Conservation (phyloP, 2,888 invertebrate species). For the Caenorhabditis sp. region DNA sequence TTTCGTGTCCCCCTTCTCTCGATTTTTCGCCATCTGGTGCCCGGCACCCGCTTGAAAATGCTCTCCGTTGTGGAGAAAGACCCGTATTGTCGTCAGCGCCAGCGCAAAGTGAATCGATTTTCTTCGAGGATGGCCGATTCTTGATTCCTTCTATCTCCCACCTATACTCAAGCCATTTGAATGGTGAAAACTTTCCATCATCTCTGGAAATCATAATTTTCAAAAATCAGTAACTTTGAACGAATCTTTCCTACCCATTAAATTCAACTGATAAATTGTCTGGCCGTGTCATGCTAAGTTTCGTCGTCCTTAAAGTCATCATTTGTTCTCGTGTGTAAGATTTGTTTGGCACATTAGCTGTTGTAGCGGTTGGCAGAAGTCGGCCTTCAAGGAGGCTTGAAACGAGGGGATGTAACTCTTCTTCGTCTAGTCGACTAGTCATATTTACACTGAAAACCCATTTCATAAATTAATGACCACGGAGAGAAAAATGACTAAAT, state of each 20-base stretch:
- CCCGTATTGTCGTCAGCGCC: conserved; percentile 54
- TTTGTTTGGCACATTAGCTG: conserved; percentile 13
- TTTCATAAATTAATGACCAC: too few species aligned
- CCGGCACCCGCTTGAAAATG: conserved; percentile 63
- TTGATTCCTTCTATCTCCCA: conserved; percentile 65
- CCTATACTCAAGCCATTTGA: conserved; percentile 62
- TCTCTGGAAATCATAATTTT: conserved; percentile 49
- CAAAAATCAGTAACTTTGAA: too few species aligned
- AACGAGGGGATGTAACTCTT: conserved; percentile 44
- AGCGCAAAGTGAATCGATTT: conserved; percentile 45
- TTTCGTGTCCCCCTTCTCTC: conserved; percentile 34
- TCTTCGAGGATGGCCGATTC: conserved; percentile 49
- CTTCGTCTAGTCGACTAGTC: conserved; percentile 50
- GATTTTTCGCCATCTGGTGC: conserved; percentile 56
- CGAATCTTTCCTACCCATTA: conserved; percentile 53
- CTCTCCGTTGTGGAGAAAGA: conserved; percentile 66
- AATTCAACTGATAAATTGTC: conserved; percentile 57
- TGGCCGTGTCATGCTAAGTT: conserved; percentile 53
- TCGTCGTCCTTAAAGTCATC: conserved; percentile 48
- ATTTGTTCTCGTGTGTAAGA: conserved; percentile 54
- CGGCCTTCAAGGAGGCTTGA: conserved; percentile 42
- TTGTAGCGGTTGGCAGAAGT: conserved; percentile 19
- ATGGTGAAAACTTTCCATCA: conserved; percentile 63
- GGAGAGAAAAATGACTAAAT: too few species aligned
- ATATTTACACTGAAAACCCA: conserved; percentile 53